These are phyloP conservation scores for Antheraea pernyi DNA, from an alignment of 1,140 invertebrate genomes.

Conservation along the genomic window DNA sequence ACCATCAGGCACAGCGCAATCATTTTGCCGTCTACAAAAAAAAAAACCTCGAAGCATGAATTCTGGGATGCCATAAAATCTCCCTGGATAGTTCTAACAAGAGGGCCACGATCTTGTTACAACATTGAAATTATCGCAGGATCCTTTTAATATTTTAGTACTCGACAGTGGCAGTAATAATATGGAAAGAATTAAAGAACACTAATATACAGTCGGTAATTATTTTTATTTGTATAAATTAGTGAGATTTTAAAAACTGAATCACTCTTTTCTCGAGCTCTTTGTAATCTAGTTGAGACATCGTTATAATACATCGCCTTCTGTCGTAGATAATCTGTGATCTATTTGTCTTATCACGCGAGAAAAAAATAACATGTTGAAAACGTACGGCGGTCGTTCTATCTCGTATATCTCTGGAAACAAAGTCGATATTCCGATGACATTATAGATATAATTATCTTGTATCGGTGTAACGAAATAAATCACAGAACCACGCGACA, in stretches of 20 bases:
- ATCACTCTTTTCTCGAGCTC: not conserved
- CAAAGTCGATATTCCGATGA: not conserved
- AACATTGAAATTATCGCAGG: too few relatives aligned
- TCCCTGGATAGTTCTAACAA: too few relatives aligned
- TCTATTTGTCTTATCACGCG: not conserved
- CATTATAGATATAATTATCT: not conserved
- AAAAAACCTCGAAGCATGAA: too few relatives aligned
- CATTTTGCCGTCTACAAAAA: too few relatives aligned
- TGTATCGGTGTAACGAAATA: not conserved
- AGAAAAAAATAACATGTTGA: not conserved
- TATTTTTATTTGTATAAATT: not conserved
- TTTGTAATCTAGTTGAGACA: not conserved
- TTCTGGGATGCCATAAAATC: too few relatives aligned
- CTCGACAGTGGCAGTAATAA: too few relatives aligned
- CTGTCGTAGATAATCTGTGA: conserved; percentile 1
- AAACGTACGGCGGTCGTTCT: not conserved
- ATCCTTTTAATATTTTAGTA: too few relatives aligned
- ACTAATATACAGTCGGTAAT: too few relatives aligned
- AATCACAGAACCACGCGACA: not conserved
- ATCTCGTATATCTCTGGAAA: not conserved
- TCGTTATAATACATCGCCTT: not conserved
- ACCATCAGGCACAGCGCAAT: too few relatives aligned
- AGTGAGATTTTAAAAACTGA: not conserved
- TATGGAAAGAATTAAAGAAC: too few relatives aligned
- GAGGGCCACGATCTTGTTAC: too few relatives aligned